Evolutionary conservation across 2,113 vertebrate species (phyloP).

Genomic region (Mormyrus iriodes): DNA sequence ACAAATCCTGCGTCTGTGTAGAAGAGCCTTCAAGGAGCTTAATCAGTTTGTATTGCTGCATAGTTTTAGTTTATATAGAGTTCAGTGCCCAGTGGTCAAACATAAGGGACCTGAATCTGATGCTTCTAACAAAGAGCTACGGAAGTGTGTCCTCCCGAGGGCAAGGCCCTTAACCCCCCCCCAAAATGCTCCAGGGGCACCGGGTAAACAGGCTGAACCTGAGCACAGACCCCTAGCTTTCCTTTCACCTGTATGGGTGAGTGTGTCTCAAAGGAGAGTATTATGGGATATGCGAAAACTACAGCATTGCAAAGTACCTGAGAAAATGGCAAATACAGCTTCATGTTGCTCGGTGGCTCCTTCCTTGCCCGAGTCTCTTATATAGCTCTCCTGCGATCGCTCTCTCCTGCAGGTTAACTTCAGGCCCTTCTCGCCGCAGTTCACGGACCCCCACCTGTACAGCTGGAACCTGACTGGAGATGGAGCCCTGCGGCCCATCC

Average conservation of each 20-base stretch:
- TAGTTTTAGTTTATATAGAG: neutral
- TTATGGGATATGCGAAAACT: neutral
- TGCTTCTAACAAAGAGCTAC: neutral
- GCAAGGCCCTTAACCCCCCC: neutral
- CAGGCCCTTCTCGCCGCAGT: constrained; percentile 80
- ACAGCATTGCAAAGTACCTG: no score
- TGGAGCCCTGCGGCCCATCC: constrained; percentile 63
- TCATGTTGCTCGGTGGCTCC: neutral
- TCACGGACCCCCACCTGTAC: constrained; percentile 78
- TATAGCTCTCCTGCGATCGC: neutral
- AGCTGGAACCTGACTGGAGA: constrained; percentile 87
- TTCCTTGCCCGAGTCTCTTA: neutral
- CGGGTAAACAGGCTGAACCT: neutral
- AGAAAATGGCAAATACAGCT: neutral
- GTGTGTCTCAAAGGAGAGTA: no score
- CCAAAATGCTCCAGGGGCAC: neutral
- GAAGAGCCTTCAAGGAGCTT: neutral
- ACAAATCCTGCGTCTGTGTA: neutral
- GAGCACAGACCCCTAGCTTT: neutral
- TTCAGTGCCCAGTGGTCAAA: neutral
- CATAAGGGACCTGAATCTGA: neutral
- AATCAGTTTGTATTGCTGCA: neutral
- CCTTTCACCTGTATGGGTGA: neutral
- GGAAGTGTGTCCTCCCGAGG: neutral
- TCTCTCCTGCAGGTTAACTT: constrained; percentile 67